phyloP scores from a whole-genome alignment of 2,797 vertebrate species.

The Gallinago nigripennis region DNA sequence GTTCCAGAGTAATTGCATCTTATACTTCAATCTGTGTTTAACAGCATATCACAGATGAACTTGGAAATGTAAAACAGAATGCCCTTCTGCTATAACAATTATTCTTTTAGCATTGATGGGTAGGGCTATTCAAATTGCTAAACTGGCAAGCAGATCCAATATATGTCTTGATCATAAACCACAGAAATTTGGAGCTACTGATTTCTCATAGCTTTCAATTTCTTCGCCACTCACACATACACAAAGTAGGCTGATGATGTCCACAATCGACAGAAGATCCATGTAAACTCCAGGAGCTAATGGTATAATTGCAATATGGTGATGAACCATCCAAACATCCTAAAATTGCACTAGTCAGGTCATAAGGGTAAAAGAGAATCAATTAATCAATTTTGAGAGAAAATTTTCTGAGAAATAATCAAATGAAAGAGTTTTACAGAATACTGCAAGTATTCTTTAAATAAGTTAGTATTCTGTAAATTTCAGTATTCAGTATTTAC shows the following conservation, averaged over 20 bases:
- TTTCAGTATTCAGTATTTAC: not conserved
- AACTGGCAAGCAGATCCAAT: not conserved
- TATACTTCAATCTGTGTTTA: not conserved
- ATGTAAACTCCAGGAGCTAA: not conserved
- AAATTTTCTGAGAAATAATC: no score
- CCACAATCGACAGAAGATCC: not conserved
- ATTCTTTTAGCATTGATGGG: not conserved
- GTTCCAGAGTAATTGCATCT: conserved; percentile 16
- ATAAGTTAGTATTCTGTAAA: no score
- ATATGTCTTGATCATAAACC: not conserved
- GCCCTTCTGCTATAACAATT: not conserved
- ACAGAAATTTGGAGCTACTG: not conserved
- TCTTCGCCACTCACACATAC: not conserved
- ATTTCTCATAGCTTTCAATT: not conserved
- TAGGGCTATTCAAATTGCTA: not conserved
- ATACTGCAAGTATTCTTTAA: no score
- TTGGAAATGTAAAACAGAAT: not conserved
- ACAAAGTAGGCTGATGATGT: not conserved
- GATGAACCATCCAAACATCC: not conserved
- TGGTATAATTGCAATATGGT: not conserved
- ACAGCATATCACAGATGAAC: not conserved
- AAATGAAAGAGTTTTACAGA: no score
- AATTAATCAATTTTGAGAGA: not conserved
- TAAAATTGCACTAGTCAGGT: not conserved
- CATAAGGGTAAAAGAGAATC: not conserved